Evolutionary conservation across 2,113 vertebrate genomes (phyloP).

Genomic region (Nanorana parkeri): DNA sequence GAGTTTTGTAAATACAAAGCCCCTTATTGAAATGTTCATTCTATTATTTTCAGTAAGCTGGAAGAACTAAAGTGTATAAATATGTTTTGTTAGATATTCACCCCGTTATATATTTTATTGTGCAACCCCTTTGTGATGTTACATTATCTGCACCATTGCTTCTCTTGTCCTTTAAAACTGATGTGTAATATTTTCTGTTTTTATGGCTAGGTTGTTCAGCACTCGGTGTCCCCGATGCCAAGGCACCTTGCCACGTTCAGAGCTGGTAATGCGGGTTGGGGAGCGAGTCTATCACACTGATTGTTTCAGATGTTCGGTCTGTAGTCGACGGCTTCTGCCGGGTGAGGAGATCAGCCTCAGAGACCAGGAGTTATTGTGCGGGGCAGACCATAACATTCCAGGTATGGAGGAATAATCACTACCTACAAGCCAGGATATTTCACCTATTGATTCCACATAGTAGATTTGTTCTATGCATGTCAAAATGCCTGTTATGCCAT

Average conservation of each 20-base stretch:
- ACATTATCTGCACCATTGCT: neutral
- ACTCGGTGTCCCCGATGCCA: slow-evolving; percentile 94
- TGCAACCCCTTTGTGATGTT: too few relatives aligned
- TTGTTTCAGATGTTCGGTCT: slow-evolving; percentile 94
- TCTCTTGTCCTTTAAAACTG: neutral
- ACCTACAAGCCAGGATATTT: too few relatives aligned
- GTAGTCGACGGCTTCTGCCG: slow-evolving; percentile 91
- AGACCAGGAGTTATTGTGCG: slow-evolving; percentile 91
- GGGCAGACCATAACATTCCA: slow-evolving; percentile 84
- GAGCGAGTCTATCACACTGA: slow-evolving; percentile 94
- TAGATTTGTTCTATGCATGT: too few relatives aligned
- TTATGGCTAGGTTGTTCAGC: slow-evolving; percentile 96
- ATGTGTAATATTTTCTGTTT: neutral
- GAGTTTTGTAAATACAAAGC: too few relatives aligned
- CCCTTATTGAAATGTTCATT: too few relatives aligned
- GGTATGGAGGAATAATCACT: neutral
- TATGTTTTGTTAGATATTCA: too few relatives aligned
- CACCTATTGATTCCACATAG: too few relatives aligned
- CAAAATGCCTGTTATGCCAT: too few relatives aligned
- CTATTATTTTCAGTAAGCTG: too few relatives aligned
- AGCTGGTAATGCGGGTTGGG: slow-evolving; percentile 94
- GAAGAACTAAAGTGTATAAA: too few relatives aligned
- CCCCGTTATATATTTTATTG: too few relatives aligned
- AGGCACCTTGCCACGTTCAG: slow-evolving; percentile 91
- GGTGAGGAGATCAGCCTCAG: slow-evolving; percentile 94